Evolutionary conservation across 2,113 vertebrate genomes (phyloP), one percentile per base, ranked within the genome.

Genomic region (Malurus cyaneus): DNA sequence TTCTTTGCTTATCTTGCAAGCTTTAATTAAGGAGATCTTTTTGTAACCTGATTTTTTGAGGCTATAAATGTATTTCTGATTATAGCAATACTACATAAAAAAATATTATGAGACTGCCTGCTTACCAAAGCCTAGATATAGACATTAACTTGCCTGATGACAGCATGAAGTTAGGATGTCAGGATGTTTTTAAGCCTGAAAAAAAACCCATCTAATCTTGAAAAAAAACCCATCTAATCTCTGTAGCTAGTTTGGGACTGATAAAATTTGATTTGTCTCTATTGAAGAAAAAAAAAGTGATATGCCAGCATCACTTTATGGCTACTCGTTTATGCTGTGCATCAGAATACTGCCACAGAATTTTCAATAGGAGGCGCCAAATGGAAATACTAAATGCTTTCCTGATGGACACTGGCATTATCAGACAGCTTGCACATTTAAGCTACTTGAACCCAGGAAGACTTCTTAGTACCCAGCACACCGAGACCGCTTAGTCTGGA

Each of bases 401-500:
- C 32, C 39, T 78, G 80, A 52, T 66, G 47, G 84, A 56, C 26
- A 54, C 2, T 28, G 34, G 44, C 36, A 62, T 56, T 74, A 81
- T 80, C 69, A 84, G 73, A 54, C 73, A 89, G 34, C 34, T 86
- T 74, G 53, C 60, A 87, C 36, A 47, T 74, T 86, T 61, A 78
- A 81, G 65, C 29, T 64, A 41, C 34, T 60, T 92, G 77, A 89
- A 80, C 42, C 34, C 60, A 59, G 49, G 62, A 88, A 80, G 15
- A 31, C 41, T 85, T 89, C 70, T 89, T 62, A 39, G 31, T 61
- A 69, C 12, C 12, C 15, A 85, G 53, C 56, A 64, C 32, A 18
- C 0, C 0, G 44, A 67, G 29, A 78, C 8, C 0, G 0, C 46
- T 12, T 36, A 42, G 25, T 31, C 67, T 92, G 62, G 54, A 92